Evolutionary conservation across 2,797 vertebrate genomes (phyloP).

Genomic region (Gorsachius magnificus): DNA sequence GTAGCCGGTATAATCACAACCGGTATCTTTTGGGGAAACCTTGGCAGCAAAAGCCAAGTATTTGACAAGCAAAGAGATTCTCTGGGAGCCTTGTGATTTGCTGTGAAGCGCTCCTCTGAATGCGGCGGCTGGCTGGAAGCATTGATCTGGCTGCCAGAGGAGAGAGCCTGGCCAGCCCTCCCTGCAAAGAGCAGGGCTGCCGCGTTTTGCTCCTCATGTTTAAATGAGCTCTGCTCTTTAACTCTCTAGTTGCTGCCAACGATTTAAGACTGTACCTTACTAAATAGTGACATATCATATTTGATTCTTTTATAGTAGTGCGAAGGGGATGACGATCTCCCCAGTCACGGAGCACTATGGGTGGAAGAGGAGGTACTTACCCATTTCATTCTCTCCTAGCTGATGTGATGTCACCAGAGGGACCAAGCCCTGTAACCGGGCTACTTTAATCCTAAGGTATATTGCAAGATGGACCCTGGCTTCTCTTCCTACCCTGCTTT

Average conservation of each 20-base stretch:
- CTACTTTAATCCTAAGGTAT: not conserved
- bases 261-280: not conserved
- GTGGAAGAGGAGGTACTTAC: not conserved
- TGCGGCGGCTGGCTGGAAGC: not conserved
- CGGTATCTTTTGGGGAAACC: not conserved
- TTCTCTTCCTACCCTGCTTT: not conserved
- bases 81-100: not conserved
- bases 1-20: not conserved
- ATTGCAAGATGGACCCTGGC: not conserved
- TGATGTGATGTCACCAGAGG: not conserved
- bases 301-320: not conserved
- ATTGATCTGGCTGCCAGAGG: not conserved
- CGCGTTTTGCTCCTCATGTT: not conserved
- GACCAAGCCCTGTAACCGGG: not conserved
- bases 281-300: not conserved
- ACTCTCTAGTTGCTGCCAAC: not conserved
- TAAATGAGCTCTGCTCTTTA: not conserved
- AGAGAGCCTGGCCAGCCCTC: not conserved
- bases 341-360: fast-evolving
- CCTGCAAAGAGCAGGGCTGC: not conserved
- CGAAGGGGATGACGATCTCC: not conserved
- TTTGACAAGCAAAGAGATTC: not conserved
- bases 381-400: not conserved
- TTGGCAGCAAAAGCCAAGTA: not conserved
- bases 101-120: not conserved